These are phyloP conservation scores for Sinosuthora webbiana DNA, from an alignment of 2,113 vertebrate species.

Conservation along the genomic window DNA sequence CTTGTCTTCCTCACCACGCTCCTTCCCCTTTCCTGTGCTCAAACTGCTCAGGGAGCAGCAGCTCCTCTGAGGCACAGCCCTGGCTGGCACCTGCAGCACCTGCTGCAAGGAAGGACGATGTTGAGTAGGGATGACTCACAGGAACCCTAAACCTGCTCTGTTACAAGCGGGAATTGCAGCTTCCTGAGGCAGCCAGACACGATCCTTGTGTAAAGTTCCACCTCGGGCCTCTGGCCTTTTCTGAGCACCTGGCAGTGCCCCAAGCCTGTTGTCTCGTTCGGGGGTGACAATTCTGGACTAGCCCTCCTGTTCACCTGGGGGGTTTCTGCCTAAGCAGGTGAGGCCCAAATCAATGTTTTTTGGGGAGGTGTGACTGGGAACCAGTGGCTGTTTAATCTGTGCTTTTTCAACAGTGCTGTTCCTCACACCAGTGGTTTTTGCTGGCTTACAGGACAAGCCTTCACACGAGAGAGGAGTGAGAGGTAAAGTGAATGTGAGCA, in stretches of 20 bases:
- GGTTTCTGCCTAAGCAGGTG: neutral
- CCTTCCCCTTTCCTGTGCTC: neutral
- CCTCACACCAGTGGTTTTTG: neutral
- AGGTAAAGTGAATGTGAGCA: neutral
- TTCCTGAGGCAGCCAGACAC: neutral
- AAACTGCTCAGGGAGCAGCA: neutral
- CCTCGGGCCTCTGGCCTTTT: neutral
- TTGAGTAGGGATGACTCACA: neutral
- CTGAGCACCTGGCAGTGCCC: neutral
- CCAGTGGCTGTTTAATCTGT: neutral
- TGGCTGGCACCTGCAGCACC: neutral
- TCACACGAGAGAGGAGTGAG: neutral
- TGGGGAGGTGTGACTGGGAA: neutral
- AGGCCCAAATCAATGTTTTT: neutral
- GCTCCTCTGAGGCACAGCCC: neutral
- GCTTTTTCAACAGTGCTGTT: neutral
- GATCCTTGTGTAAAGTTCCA: neutral
- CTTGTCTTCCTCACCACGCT: rapidly evolving
- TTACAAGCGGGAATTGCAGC: neutral
- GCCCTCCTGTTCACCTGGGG: neutral
- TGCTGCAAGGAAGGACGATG: neutral
- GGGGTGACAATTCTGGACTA: neutral
- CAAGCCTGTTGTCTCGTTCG: neutral
- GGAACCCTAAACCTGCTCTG: neutral
- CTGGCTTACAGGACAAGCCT: neutral